phyloP scores from a whole-genome alignment of 23 tunicate genomes.

The Halocynthia roretzi region DNA sequence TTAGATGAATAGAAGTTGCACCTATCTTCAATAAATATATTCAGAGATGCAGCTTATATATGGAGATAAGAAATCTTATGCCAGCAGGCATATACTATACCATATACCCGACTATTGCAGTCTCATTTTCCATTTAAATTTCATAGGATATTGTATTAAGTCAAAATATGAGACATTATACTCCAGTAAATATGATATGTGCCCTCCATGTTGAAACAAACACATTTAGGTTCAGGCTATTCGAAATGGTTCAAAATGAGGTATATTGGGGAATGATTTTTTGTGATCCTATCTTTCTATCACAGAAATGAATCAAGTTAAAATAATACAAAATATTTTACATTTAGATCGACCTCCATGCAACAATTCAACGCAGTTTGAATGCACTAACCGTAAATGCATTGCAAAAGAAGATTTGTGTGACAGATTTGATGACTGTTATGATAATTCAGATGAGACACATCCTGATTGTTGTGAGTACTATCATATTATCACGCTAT shows the following conservation, averaged over 20 bases:
- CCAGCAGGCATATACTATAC: too few relatives aligned
- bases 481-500: too few relatives aligned
- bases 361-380: constrained; percentile 14
- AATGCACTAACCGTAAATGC: constrained; percentile 39
- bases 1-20: too few relatives aligned
- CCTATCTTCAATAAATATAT: too few relatives aligned
- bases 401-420: constrained; percentile 27
- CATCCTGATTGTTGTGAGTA: constrained; percentile 28
- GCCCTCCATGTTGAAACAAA: too few relatives aligned
- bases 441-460: constrained; percentile 41
- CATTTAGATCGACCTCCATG: constrained; percentile 4
- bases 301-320: background rate
- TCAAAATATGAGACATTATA: too few relatives aligned
- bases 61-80: too few relatives aligned
- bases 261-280: background rate
- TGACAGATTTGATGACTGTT: constrained; percentile 40
- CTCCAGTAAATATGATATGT: too few relatives aligned
- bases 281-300: background rate
- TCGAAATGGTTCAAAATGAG: background rate
- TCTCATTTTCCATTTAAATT: too few relatives aligned
- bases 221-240: background rate
- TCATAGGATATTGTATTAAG: too few relatives aligned
- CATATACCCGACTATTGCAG: too few relatives aligned
- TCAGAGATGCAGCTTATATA: too few relatives aligned
- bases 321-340: background rate